phyloP scores from a whole-genome alignment of 2,797 vertebrate genomes.

The Rhinoraja longicauda region DNA sequence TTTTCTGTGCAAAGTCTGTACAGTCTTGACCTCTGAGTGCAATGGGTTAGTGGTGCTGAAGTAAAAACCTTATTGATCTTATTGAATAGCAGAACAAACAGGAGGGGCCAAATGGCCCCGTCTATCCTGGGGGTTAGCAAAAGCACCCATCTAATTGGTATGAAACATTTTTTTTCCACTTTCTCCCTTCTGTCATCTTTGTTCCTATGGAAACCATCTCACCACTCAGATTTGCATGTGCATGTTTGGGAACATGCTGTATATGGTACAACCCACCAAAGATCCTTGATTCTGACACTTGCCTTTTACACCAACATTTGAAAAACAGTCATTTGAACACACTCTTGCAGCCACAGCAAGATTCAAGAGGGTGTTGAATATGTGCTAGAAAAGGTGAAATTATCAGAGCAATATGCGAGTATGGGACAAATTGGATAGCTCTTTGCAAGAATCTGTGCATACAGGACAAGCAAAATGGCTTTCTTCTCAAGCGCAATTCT shows the following conservation, averaged over 20 bases:
- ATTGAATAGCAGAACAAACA: too few relatives aligned
- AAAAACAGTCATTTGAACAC: background rate
- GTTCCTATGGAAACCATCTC: background rate
- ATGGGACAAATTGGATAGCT: background rate
- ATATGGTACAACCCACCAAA: background rate
- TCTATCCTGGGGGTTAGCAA: background rate
- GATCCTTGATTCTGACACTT: background rate
- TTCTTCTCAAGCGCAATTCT: background rate
- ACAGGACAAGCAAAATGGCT: background rate
- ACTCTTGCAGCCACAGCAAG: background rate
- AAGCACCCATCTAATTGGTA: background rate
- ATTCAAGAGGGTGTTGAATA: background rate
- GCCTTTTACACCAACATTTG: background rate
- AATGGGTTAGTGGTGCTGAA: too few relatives aligned
- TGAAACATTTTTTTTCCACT: background rate
- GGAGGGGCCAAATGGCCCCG: too few relatives aligned
- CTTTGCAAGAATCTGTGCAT: background rate
- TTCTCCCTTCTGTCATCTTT: background rate
- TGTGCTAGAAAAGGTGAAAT: background rate
- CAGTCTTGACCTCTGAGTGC: too few relatives aligned
- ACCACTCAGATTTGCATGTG: background rate
- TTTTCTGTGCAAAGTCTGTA: too few relatives aligned
- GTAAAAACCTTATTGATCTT: too few relatives aligned
- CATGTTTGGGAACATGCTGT: background rate
- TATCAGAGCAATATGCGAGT: background rate